A percentile compares a stretch with the other conserved stretches of the same genome.
Evolutionary conservation across 2,113 vertebrate genomes (phyloP).

Genomic region (Anseranas semipalmata): DNA sequence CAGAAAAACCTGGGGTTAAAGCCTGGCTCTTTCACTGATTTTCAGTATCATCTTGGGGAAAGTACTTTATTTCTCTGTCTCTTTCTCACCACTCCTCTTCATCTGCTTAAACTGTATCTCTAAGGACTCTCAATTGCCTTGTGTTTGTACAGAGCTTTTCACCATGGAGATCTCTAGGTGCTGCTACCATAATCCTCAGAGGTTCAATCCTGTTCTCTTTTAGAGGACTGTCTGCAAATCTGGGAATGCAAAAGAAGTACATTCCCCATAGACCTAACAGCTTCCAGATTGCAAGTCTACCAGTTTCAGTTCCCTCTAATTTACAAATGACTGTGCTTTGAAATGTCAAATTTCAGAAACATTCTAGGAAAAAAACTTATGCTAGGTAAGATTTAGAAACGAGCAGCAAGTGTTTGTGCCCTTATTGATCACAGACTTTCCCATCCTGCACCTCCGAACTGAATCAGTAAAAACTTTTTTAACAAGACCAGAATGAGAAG

Average conservation of each 20-base stretch:
- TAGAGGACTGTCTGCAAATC: neutral
- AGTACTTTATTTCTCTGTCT: neutral
- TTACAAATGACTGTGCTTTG: constrained; percentile 30
- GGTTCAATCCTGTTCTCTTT: neutral
- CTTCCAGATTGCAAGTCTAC: constrained; percentile 61
- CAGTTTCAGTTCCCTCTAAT: constrained; percentile 23
- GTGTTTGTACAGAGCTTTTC: neutral
- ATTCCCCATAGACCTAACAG: constrained; percentile 8
- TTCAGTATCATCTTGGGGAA: neutral
- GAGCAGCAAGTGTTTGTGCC: neutral
- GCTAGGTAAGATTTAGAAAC: constrained; percentile 8
- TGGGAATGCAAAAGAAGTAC: neutral
- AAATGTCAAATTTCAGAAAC: constrained; percentile 41
- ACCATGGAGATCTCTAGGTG: neutral
- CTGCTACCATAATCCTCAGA: neutral
- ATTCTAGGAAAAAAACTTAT: neutral
- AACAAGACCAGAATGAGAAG: neutral
- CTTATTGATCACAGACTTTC: neutral
- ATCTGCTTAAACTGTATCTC: neutral
- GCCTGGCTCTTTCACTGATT: neutral
- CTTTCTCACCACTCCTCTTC: neutral
- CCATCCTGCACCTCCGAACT: neutral
- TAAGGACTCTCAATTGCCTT: neutral
- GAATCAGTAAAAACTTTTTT: neutral
- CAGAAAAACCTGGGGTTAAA: neutral